These are phyloP conservation scores for Galerucella pusilla DNA, from an alignment of 2,888 invertebrate species.

Conservation along the genomic window DNA sequence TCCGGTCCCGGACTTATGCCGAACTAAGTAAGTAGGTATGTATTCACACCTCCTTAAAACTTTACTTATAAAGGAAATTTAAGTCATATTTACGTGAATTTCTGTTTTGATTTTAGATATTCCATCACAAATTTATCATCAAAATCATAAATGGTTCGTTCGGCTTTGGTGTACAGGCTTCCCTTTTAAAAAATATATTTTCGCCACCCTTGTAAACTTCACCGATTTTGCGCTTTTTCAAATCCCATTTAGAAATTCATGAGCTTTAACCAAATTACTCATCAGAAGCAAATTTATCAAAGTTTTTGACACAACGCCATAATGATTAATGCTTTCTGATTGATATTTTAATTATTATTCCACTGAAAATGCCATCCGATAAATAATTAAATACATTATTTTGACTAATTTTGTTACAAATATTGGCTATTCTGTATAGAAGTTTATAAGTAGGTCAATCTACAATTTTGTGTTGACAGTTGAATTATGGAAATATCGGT, in stretches of 20 bases:
- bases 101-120: too few species aligned
- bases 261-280: constrained; percentile 8
- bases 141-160: too few species aligned
- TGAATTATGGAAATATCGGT: too few species aligned
- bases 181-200: neutral
- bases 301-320: constrained; percentile 5
- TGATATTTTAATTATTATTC: constrained; percentile 3
- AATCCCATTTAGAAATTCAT: neutral
- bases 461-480: too few species aligned
- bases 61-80: too few species aligned
- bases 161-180: too few species aligned
- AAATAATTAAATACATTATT: neutral
- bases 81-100: too few species aligned
- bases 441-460: too few species aligned
- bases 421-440: neutral
- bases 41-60: too few species aligned
- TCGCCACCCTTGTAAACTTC: neutral
- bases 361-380: neutral
- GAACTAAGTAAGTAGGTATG: too few species aligned
- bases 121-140: too few species aligned
- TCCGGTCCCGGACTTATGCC: too few species aligned
- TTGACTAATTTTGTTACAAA: neutral
- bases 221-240: neutral
- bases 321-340: constrained; percentile 8
- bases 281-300: constrained; percentile 16